Evolutionary conservation across 2,113 vertebrate species (phyloP), one percentile per base, ranked within the genome.

Genomic region (Gnathonemus longibarbis): DNA sequence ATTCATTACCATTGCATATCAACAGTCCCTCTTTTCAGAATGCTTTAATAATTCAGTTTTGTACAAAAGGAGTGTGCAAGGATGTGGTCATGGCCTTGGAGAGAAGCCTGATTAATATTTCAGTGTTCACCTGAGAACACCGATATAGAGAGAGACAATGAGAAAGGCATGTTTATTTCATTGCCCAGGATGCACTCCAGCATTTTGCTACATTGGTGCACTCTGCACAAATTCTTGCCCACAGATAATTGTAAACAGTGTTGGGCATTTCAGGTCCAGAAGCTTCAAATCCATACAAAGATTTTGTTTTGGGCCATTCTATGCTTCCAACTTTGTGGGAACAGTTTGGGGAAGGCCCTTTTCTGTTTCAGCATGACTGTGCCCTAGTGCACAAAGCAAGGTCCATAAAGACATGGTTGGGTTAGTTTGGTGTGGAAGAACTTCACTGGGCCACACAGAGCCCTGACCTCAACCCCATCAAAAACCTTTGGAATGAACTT

Each of bases 31-130:
- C 10, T 19, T 24, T 31, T 89, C 48, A 35, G 24, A 31, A 39
- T 13, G 6, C n/a, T 50, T 89, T 83, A 89, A 53, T 89, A 53
- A 83, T 89, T 89, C 7, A 89, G 24, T 13, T 50, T 74, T 13
- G 27, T 52, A 77, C 46, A 77, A 80, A 70, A 83, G 70, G 5
- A 52, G 39, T 6, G 39, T n/a, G 7, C 35, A 10, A 52, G 46
- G 50, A 83, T 50, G 13, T 42, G 27, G 19, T 35, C 50, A n/a
- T 21, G 27, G 48, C 9, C 2, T 89, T 19, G 58, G 21, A 39
- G 48, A 21, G 21, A 50, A 53, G n/a, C 19, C 89, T 80, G 8
- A 56, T 89, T 89, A 84, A 80, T 83, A 89, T 84, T 89, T 84
- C 74, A 89, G 9, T 45, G 77, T 89, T 53, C 45, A 56, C 89